phyloP scores from a whole-genome alignment of 2,888 invertebrate species.

The Andrena haemorrhoa region DNA sequence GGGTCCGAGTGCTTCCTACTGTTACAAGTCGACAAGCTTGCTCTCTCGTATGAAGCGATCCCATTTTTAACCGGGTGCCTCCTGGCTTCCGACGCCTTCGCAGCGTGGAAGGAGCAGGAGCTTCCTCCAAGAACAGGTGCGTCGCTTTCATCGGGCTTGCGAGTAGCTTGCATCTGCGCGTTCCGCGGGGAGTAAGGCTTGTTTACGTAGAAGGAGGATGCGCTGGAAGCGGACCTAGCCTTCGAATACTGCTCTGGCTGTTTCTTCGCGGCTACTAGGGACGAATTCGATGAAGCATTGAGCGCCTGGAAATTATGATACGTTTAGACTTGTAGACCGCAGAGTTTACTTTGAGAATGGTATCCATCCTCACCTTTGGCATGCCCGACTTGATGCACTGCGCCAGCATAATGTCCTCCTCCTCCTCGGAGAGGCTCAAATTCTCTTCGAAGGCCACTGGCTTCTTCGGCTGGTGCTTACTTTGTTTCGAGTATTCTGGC shows the following conservation, averaged over 20 bases:
- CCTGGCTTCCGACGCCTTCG: slow-evolving; percentile 29
- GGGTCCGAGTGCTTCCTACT: slow-evolving; percentile 11
- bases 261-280: slow-evolving; percentile 36
- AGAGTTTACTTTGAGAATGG: neutral
- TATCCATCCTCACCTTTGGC: slow-evolving; percentile 85
- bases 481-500: slow-evolving; percentile 44
- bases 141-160: slow-evolving; percentile 41
- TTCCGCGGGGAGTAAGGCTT: slow-evolving; percentile 38
- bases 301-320: slow-evolving; percentile 45
- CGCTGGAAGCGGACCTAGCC: neutral
- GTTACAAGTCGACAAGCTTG: neutral
- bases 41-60: slow-evolving; percentile 10
- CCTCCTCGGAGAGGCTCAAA: slow-evolving; percentile 86
- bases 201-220: slow-evolving; percentile 12
- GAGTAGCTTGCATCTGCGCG: slow-evolving; percentile 13
- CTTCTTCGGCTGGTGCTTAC: slow-evolving; percentile 43
- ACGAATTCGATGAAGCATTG: slow-evolving; percentile 49
- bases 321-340: neutral
- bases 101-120: slow-evolving; percentile 29
- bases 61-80: slow-evolving; percentile 19
- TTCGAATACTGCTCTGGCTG: slow-evolving; percentile 44
- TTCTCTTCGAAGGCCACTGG: slow-evolving; percentile 86
- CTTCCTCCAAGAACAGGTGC: slow-evolving; percentile 4
- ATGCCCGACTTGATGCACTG: slow-evolving; percentile 89
- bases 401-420: slow-evolving; percentile 88